phyloP scores from a whole-genome alignment of 2,797 vertebrate species.

The Enteromius treurensis region DNA sequence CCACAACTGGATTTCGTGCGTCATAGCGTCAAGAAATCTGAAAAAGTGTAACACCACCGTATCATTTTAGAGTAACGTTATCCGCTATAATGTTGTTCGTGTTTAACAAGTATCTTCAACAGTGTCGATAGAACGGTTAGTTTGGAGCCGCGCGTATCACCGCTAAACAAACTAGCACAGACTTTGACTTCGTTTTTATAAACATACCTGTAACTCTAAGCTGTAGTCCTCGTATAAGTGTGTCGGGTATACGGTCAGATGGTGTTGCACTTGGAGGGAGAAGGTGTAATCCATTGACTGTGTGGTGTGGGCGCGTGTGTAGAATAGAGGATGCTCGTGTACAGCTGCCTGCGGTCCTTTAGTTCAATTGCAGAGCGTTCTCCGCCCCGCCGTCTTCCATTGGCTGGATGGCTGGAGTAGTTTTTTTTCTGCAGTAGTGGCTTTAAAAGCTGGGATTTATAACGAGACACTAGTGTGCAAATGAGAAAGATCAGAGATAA shows the following conservation, averaged over 20 bases:
- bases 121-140: not conserved
- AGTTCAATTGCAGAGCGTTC: conserved; percentile 69
- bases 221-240: conserved; percentile 76
- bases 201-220: conserved; percentile 81
- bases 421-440: conserved; percentile 45
- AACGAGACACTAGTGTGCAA: not conserved
- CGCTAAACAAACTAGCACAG: conserved; percentile 23
- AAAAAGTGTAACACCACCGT: conserved; percentile 13
- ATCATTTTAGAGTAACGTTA: not conserved
- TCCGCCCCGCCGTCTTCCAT: conserved; percentile 74
- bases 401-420: conserved; percentile 68
- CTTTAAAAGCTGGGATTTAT: not conserved
- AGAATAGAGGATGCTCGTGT: conserved; percentile 64
- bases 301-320: conserved; percentile 58
- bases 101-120: conserved; percentile 22
- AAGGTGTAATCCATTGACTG: conserved; percentile 81
- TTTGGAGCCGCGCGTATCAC: conserved; percentile 14
- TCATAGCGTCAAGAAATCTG: not conserved
- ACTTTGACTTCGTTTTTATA: conserved; percentile 23
- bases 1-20: conserved; percentile 1
- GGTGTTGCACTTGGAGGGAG: conserved; percentile 80
- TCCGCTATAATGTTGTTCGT: not conserved
- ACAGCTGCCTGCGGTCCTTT: conserved; percentile 67
- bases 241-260: conserved; percentile 75
- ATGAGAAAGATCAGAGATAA: not conserved